Base-by-base conservation (phyloP, 2,888 invertebrate species). In the Eupeodes luniger region DNA sequence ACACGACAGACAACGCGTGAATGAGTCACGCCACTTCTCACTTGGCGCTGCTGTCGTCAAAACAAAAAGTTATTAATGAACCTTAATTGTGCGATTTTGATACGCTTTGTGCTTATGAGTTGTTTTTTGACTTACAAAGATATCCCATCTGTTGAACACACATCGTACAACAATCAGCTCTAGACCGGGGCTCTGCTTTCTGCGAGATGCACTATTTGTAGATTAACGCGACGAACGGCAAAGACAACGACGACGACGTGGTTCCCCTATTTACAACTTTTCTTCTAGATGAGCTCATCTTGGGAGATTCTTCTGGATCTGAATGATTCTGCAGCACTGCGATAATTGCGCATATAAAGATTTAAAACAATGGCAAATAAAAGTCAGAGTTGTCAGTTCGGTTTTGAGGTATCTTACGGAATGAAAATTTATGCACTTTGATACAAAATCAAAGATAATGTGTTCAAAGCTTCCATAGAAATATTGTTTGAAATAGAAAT, bases 31-130 rank as follows among this genome's bases (percentile, higher is more conserved):
- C 82, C 51, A 69, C 49, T 57, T 74, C 66, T 59, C 85, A 72
- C 78, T 78, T 83, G n/a, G 47, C 19, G n/a, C 27, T 53, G 78
- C 11, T 36, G 59, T 53, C 53, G 44, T 61, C 64, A 19, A 82
- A 82, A 53, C 14, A 70, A 61, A 57, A 81, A 82, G 69, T 82
- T 82, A 82, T 86, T 86, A 86, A 86, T 82, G 86, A 82, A 82
- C 62, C 64, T 61, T 49, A 67, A 75, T 78, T 74, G 57, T 62
- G 70, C 16, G 47, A 57, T 57, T 70, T 55, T 19, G 14, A 47
- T 44, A 69, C 61, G 59, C 77, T 67, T 72, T 40, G 40, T 55
- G 19, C 53, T 16, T 53, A 40, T 69, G 36, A 81, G 44, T 51
- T 62, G 75, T 75, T 67, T 40, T 40, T 19, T 16, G 12, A 55